phyloP scores from a whole-genome alignment of 2,113 vertebrate species.

The Peromyscus californicus region DNA sequence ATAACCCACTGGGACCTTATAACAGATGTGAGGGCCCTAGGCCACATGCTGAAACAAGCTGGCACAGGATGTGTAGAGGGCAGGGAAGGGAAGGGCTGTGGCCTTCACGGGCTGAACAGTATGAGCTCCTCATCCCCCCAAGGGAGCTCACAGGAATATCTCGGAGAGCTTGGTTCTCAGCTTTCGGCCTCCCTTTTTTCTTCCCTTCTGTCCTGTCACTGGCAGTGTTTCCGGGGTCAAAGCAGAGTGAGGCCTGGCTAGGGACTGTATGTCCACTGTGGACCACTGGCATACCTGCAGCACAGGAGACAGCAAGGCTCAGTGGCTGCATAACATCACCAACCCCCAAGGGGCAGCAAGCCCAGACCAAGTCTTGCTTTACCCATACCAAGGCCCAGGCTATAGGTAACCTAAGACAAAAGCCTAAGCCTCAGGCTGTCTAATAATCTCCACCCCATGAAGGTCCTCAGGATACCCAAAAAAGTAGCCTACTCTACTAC shows the following conservation, averaged over 20 bases:
- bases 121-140: not conserved
- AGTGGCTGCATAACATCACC: not conserved
- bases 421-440: not conserved
- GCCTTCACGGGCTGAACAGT: not conserved
- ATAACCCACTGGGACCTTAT: not conserved
- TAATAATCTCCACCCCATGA: not conserved
- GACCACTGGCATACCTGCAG: conserved; percentile 69
- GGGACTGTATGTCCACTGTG: conserved; percentile 72
- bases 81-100: not conserved
- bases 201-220: conserved; percentile 92
- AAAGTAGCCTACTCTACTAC: not conserved
- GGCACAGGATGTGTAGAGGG: fast-evolving
- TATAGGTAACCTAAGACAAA: not conserved
- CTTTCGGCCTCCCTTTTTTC: conserved; percentile 95
- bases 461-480: not conserved
- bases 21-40: not conserved
- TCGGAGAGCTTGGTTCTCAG: conserved; percentile 94
- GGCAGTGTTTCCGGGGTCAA: conserved; percentile 89
- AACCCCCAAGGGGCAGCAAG: not conserved
- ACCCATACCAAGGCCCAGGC: fast-evolving
- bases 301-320: not conserved
- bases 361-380: too few species aligned
- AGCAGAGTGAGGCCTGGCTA: conserved; percentile 76
- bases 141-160: conserved; percentile 95
- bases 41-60: not conserved